Base-by-base conservation (phyloP, 2,113 vertebrate species). In the Dipodomys spectabilis region DNA sequence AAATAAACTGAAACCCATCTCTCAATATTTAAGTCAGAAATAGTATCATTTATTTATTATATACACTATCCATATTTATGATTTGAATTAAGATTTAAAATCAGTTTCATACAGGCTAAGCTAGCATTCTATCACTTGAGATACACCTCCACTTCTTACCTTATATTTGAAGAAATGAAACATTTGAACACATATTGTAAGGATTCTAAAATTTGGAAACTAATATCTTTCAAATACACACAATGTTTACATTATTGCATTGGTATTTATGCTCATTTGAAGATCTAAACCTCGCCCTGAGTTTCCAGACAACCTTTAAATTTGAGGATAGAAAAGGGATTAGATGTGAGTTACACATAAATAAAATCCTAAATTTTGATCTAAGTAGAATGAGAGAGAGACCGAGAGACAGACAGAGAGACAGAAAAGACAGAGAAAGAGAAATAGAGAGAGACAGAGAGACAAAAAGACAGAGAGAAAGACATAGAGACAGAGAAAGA, bases 401-500 rank as follows among this genome's bases (percentile, higher is more conserved):
- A 39, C 35, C 35, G 22, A 30, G 0, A 19, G 18, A 60, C 6
- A 45, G 1, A 16, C 9, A 67, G 15, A 49, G 22, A 74, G 28
- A 71, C 15, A 78, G 18, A 30, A 39, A 3, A 20, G 8, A 11
- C n/a, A 49, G 30, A 68, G 12, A 12, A 7, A 35, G 1, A 53
- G 2, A 20, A 30, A 44, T 1, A 13, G 22, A 30, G 9, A 13
- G 16, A 30, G 9, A 35, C 0, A 16, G 13, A 67, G 15, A 49
- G 22, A 57, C 6, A 45, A 0, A 16, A 12, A 74, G 28, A 39
- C 3, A 20, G 8, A 11, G n/a, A 49, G 30, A 68, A 9, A 12
- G 9, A 35, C n/a, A n/a, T n/a, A n/a, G 0, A 53, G 2, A 20
- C 3, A 44, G 2, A 13, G 22, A 30, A 0, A 19, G 18, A 60